Percentiles rank a stretch among this genome's conserved stretches.
Conservation (phyloP, 2,113 vertebrate genomes). For the Myrmophylax atrothorax region DNA sequence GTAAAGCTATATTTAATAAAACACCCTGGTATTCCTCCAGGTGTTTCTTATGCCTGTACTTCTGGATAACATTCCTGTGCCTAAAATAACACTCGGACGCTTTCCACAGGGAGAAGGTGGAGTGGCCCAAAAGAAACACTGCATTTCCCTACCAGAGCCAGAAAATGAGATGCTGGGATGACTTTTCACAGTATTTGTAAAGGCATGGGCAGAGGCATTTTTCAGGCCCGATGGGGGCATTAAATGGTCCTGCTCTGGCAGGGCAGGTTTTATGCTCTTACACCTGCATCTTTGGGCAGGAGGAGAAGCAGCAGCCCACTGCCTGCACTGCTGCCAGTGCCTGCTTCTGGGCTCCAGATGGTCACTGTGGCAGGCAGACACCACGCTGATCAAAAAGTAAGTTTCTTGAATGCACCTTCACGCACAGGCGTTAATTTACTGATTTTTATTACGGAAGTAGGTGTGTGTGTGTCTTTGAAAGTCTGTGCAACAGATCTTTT, state of each 20-base stretch:
- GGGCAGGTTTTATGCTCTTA: not conserved
- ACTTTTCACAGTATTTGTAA: not conserved
- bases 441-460: not conserved
- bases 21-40: not conserved
- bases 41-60: not conserved
- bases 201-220: not conserved
- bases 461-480: not conserved
- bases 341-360: not conserved
- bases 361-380: not conserved
- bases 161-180: not conserved
- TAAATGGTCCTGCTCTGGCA: not conserved
- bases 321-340: fast-evolving
- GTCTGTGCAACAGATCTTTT: not conserved
- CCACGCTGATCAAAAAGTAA: not conserved
- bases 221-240: fast-evolving
- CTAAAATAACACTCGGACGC: not conserved
- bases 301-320: not conserved
- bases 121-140: not conserved
- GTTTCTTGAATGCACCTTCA: not conserved
- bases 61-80: not conserved
- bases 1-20: slow-evolving; percentile 7
- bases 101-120: not conserved
- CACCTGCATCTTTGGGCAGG: not conserved
- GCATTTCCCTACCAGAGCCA: not conserved
- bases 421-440: not conserved